These are phyloP conservation scores for Cremastinae sp. DNA, from an alignment of 2,888 invertebrate species.

Conservation along the genomic window DNA sequence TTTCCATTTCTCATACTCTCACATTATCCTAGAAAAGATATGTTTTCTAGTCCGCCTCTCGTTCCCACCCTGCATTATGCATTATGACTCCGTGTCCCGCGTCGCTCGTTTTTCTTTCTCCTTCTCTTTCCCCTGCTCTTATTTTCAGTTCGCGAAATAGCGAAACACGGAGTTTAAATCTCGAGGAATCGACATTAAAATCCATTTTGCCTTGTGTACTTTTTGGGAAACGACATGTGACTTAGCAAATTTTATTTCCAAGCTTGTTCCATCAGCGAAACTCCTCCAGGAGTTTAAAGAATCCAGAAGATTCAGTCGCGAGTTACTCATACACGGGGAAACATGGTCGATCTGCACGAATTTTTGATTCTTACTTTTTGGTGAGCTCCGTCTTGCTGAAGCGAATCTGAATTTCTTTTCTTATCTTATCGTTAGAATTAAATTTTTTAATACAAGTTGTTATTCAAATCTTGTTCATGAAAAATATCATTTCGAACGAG, in stretches of 20 bases:
- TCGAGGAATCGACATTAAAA: neutral
- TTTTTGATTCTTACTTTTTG: slow-evolving; percentile 67
- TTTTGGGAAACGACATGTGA: slow-evolving; percentile 3
- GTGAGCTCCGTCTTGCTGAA: slow-evolving; percentile 55
- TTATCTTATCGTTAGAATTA: neutral
- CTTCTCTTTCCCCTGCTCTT: neutral
- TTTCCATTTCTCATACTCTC: slow-evolving; percentile 40
- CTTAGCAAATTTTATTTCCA: slow-evolving; percentile 7
- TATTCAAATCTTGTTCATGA: neutral
- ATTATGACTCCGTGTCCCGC: slow-evolving; percentile 43
- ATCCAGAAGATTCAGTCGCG: slow-evolving; percentile 61
- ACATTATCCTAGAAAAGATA: slow-evolving; percentile 38
- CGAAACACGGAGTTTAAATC: neutral
- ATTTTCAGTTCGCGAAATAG: neutral
- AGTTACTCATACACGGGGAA: slow-evolving; percentile 49
- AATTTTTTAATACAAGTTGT: neutral
- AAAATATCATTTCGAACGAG: too few species aligned
- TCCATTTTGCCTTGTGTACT: neutral
- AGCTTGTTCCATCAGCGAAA: slow-evolving; percentile 23
- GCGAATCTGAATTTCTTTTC: neutral
- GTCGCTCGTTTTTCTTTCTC: slow-evolving; percentile 34
- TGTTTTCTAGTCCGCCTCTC: slow-evolving; percentile 44
- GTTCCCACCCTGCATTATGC: slow-evolving; percentile 44
- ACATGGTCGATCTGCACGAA: slow-evolving; percentile 70
- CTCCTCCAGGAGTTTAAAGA: slow-evolving; percentile 22